Evolutionary conservation across 2,113 vertebrate genomes (phyloP).

Genomic region (Sinosuthora webbiana): DNA sequence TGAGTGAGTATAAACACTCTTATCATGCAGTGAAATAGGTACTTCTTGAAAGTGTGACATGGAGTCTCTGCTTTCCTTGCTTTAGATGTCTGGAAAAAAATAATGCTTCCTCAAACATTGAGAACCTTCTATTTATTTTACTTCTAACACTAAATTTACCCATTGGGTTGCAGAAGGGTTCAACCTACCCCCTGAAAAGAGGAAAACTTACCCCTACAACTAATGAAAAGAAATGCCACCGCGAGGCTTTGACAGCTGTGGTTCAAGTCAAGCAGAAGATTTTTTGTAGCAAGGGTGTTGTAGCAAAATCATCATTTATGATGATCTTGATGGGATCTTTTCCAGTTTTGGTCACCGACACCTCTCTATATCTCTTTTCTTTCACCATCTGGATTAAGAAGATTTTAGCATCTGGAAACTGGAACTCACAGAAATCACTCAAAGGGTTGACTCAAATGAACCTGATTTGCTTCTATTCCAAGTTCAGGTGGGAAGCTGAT

Average conservation of each 20-base stretch:
- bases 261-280: background rate
- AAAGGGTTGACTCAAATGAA: background rate
- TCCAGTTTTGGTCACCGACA: background rate
- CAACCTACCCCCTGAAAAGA: background rate
- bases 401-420: background rate
- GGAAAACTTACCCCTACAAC: background rate
- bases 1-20: background rate
- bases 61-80: background rate
- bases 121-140: background rate
- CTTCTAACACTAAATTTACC: background rate
- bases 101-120: background rate
- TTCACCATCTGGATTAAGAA: background rate
- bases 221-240: background rate
- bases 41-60: background rate
- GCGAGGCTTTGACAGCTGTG: rapidly evolving
- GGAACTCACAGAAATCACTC: background rate
- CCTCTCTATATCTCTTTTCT: background rate
- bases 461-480: background rate
- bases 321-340: background rate
- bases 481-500: background rate
- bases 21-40: background rate
- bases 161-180: rapidly evolving
- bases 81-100: background rate
- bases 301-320: background rate
- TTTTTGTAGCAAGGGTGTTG: background rate